Evolutionary conservation across 2,888 invertebrate species (phyloP), one percentile per base, ranked within the genome.

Genomic region (Onchidella celtica): DNA sequence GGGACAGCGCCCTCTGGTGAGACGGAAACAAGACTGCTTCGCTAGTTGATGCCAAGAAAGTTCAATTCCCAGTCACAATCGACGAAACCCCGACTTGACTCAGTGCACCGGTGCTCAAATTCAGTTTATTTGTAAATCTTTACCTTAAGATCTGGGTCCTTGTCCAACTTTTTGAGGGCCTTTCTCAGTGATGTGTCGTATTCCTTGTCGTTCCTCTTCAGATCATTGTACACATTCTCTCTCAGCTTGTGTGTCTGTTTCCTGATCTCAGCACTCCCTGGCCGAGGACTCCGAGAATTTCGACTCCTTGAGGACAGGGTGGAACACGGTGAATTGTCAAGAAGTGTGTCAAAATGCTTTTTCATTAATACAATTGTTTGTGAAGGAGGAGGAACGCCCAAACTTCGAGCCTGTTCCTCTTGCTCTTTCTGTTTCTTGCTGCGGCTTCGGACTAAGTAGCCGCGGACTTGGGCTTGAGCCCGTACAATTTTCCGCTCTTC

Each of bases 401-500:
- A 14, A 2, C 36, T 29, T 14, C 27, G 29, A 4, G 36, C 47
- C 24, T 36, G 24, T 17, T 70, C 0, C 4, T 34, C 3, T 34
- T 3, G 3, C 3, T 68, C 68, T 24, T 36, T 21, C 17, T 73
- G 11, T 14, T 29, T 38, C n/a, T 61, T 70, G 61, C 72, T 63
- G 6, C 74, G 80, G 21, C 76, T 75, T 32, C 87, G 81, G n/a
- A 83, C 85, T 0, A 85, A 85, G 72, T 80, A 84, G 1, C 86
- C 86, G n/a, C 87, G 74, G 21, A 87, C 81, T 11, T 80, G 76
- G 32, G 83, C 84, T 76, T 87, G 87, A 21, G 86, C 74, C 17
- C 81, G 47, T 40, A 75, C 81, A 29, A 83, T 85, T 55, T 86
- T 83, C 40, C 59, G 72, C 34, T 87, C 84, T n/a, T 84, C 29